Base-by-base conservation (phyloP, 2,797 vertebrate genomes). In the Neoniphon sammara region DNA sequence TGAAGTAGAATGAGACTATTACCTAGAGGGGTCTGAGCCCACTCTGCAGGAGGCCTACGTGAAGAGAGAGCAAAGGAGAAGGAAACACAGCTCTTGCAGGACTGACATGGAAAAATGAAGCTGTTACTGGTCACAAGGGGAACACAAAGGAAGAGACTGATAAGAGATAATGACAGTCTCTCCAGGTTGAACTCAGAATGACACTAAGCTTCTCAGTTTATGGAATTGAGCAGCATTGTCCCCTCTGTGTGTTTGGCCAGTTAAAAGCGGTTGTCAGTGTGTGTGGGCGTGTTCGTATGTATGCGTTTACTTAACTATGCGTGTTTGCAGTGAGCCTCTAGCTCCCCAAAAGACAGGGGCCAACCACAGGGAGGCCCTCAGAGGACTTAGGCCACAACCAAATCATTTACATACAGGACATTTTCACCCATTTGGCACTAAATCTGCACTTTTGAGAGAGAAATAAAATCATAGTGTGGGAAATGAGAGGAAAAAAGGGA, bases 91-190 rank as follows among this genome's bases (percentile, higher is more conserved):
- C 36, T n/a, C 52, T 34, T 49, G 10, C 25, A 46, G 73, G 72
- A 89, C 65, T 60, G 50, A 82, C n/a, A 74, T 61, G 57, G 69
- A 21, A 67, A 78, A 78, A 14, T 34, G 56, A 62, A 77, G 52
- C 62, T 57, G 67, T 66, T 57, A 14, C 47, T 61, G 55, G 61
- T 78, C 11, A 18, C n/a, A 56, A 67, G 20, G 53, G 75, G 68
- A 84, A 74, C 57, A 63, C 20, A 60, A 49, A 50, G 55, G 62
- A 56, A 31, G 34, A n/a, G 20, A 59, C 47, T 34, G 64, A 72
- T 64, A 30, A 68, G 31, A 36, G 36, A 67, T 17, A 52, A 12
- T 25, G 63, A 49, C 54, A 39, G 57, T 27, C 23, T 55, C 21
- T 12, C 15, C 15, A 7, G 9, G 2, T 15, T 39, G 55, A 77